Evolutionary conservation across 2,888 invertebrate species (phyloP), one percentile per base, ranked within the genome.

Genomic region (Philaethria dido): DNA sequence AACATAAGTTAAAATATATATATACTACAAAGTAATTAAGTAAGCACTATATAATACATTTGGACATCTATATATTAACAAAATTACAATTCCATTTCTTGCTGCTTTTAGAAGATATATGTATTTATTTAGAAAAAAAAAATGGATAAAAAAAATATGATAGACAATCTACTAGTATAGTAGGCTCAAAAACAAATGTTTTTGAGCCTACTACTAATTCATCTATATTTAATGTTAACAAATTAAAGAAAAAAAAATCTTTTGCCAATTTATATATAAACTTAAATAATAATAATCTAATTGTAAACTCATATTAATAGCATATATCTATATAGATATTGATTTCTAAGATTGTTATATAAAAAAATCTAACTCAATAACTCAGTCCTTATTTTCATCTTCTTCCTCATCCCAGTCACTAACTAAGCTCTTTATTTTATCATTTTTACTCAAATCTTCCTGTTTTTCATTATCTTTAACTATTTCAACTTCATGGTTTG

Each of bases 321-420:
- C 29, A n/a, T 16, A 29, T n/a, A 16, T 11, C 29, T 29, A 29
- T 29, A 52, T 16, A 11, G n/a, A 52, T 29, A 52, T 52, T 29
- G 29, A 42, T 57, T 39, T 47, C 29, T 48, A n/a, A 20, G 25
- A 29, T 59, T 3, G 20, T 59, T 59, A 25, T n/a, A 42, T 42
- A 57, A 50, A 29, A 36, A 54, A 16, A 16, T 18, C n/a, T 29
- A 33, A 57, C 3, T 62, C 33, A 68, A 47, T 47, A 45, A 54
- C 61, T 69, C 69, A 72, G 55, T 64, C 66, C 54, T 69, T 74
- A 59, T 59, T 74, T 70, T 75, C 77, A 64, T 90, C 86, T 66
- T 90, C 89, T 1, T 90, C 90, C 66, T 93, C 93, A 75, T 92
- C 93, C 93, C 93, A 93, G 75, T 93, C 93, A 75, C 93, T 93